Evolutionary conservation across 2,113 vertebrate genomes (phyloP).

Genomic region (Gambusia affinis): DNA sequence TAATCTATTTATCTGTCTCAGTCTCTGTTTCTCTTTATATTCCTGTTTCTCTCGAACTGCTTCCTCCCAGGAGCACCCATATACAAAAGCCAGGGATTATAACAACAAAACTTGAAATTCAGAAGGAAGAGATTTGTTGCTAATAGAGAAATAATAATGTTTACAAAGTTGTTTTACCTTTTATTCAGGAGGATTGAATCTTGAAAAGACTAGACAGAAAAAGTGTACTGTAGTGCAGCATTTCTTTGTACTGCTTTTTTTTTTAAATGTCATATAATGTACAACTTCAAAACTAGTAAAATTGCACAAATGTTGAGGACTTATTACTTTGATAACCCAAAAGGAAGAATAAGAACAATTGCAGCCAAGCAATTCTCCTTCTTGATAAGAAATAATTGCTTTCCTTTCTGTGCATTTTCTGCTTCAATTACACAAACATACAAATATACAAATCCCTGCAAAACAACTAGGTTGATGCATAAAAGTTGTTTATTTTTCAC

Average conservation of each 20-base stretch:
- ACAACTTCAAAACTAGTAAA: not conserved
- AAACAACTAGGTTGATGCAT: too few relatives aligned
- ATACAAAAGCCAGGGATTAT: constrained; percentile 46
- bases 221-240: constrained; percentile 9
- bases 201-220: constrained; percentile 14
- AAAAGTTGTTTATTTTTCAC: not conserved
- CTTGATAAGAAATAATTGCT: too few relatives aligned
- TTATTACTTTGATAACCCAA: not conserved
- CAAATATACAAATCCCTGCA: too few relatives aligned
- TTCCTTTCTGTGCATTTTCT: not conserved
- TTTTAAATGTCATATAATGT: constrained; percentile 39
- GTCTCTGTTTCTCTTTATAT: constrained; percentile 6
- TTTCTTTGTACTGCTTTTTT: constrained; percentile 9
- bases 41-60: not conserved
- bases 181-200: constrained; percentile 38
- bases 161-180: constrained; percentile 50
- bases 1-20: constrained; percentile 41
- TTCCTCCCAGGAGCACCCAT: constrained; percentile 20
- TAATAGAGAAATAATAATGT: constrained; percentile 55
- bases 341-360: not conserved
- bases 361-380: not conserved
- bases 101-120: constrained; percentile 35
- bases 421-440: not conserved
- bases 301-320: not conserved
- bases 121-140: constrained; percentile 53